These are phyloP conservation scores for Homarus gammarus DNA, from an alignment of 2,888 invertebrate species.

Conservation along the genomic window DNA sequence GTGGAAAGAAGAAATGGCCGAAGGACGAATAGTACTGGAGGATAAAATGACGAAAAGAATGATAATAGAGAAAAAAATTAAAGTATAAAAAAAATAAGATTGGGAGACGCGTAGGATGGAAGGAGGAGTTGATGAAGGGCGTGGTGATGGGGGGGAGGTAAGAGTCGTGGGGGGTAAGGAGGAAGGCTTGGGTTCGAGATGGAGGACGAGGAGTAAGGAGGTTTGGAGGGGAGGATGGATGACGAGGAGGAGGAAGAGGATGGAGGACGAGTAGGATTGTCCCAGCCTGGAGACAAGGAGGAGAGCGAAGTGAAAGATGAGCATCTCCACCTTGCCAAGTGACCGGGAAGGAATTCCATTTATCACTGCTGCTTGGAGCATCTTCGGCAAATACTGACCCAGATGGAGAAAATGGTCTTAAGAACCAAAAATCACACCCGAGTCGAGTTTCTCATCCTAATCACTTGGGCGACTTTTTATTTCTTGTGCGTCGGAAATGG, in stretches of 20 bases:
- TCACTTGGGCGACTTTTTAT: too few relatives aligned
- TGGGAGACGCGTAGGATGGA: neutral
- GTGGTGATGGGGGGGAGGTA: neutral
- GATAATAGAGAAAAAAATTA: neutral
- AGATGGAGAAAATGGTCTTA: neutral
- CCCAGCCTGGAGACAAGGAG: neutral
- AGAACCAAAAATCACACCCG: neutral
- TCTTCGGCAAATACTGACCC: slow-evolving; percentile 1
- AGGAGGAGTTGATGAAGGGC: neutral
- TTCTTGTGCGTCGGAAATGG: too few relatives aligned
- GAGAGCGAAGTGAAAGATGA: slow-evolving; percentile 9
- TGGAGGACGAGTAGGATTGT: neutral
- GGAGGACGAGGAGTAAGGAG: neutral
- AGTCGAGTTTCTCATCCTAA: too few relatives aligned
- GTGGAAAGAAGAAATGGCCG: neutral
- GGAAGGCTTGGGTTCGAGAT: neutral
- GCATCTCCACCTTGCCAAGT: slow-evolving; percentile 28
- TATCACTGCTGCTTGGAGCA: slow-evolving; percentile 32
- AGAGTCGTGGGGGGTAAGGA: too few relatives aligned
- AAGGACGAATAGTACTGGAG: neutral
- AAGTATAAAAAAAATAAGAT: too few relatives aligned
- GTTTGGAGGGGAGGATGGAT: neutral
- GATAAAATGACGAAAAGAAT: neutral
- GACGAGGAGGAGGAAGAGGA: neutral
- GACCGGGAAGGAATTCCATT: slow-evolving; percentile 34